Conservation (phyloP, 2,113 vertebrate species). For the western clawed frog (Xenopus tropicalis) region DNA sequence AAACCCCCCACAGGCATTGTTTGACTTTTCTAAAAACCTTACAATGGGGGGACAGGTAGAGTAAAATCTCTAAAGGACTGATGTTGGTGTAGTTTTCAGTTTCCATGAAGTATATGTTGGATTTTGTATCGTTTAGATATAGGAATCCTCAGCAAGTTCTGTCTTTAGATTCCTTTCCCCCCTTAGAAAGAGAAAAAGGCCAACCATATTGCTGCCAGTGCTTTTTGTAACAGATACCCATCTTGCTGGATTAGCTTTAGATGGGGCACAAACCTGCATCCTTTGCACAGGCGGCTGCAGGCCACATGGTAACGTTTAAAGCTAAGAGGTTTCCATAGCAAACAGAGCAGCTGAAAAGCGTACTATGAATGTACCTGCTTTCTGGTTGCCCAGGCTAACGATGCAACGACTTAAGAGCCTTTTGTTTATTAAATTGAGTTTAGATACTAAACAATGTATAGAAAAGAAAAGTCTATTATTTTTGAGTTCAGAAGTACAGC, state of each 20-base stretch:
- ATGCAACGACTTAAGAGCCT: constrained; percentile 27
- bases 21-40: constrained; percentile 50
- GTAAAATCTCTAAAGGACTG: constrained; percentile 54
- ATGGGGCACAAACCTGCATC: constrained; percentile 16
- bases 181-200: constrained; percentile 1
- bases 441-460: background rate
- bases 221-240: constrained; percentile 27
- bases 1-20: constrained; percentile 53
- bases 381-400: constrained; percentile 39
- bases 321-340: constrained; percentile 41
- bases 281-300: constrained; percentile 30
- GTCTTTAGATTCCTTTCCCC: background rate
- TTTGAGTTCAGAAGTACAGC: too few relatives aligned
- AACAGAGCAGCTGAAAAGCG: constrained; percentile 34
- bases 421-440: constrained; percentile 34
- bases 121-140: too few relatives aligned
- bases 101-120: too few relatives aligned
- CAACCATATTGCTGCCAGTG: background rate
- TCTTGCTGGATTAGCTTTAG: constrained; percentile 34
- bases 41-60: constrained; percentile 57
- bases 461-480: background rate
- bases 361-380: constrained; percentile 33
- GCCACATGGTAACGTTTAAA: constrained; percentile 40
- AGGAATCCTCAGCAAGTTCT: background rate
- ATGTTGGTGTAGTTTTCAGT: constrained; percentile 6